These are phyloP conservation scores for Amorpha juglandis DNA, from an alignment of 2,888 invertebrate genomes.

Conservation along the genomic window DNA sequence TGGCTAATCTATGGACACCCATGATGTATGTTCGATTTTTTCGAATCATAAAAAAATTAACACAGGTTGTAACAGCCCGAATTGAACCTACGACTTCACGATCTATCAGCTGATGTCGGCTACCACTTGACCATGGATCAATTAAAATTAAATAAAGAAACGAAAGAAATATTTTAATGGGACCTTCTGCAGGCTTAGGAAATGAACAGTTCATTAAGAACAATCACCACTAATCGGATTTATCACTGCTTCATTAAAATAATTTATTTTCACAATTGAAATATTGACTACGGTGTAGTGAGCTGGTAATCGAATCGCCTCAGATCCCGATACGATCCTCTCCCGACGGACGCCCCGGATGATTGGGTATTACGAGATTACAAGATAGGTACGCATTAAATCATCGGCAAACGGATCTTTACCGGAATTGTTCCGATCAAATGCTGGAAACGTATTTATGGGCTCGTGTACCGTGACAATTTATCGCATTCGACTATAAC, in stretches of 20 bases:
- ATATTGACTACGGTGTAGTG: slow-evolving; percentile 39
- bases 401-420: slow-evolving; percentile 54
- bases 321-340: slow-evolving; percentile 44
- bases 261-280: slow-evolving; percentile 4
- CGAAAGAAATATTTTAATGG: no score
- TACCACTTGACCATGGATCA: no score
- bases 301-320: slow-evolving; percentile 51
- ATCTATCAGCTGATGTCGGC: no score
- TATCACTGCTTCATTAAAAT: slow-evolving; percentile 40
- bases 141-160: no score
- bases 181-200: background rate
- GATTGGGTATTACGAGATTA: slow-evolving; percentile 82
- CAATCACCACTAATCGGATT: slow-evolving; percentile 35
- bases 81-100: no score
- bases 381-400: slow-evolving; percentile 64
- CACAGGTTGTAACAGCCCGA: no score
- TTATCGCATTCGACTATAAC: background rate
- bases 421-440: slow-evolving; percentile 36
- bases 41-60: no score
- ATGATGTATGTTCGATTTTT: no score
- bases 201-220: background rate
- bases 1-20: no score
- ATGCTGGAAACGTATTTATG: slow-evolving; percentile 23
- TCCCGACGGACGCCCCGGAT: slow-evolving; percentile 56
- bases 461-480: background rate